These are phyloP conservation scores for Bovichtus variegatus DNA, from an alignment of 2,797 vertebrate genomes.

Conservation along the genomic window DNA sequence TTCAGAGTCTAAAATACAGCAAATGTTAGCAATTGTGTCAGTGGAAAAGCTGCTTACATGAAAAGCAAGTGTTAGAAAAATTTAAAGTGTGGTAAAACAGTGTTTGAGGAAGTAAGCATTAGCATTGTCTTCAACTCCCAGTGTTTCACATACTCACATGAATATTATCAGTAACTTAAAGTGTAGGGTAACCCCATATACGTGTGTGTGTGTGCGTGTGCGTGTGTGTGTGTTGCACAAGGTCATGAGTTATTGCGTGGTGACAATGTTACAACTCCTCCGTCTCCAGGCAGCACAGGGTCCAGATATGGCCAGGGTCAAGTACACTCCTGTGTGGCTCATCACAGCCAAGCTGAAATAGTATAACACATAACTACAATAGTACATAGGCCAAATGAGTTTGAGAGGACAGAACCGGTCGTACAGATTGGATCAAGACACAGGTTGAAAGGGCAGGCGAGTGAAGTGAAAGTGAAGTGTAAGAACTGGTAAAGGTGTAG, in stretches of 20 bases:
- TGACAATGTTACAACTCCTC: slow-evolving; percentile 70
- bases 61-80: slow-evolving; percentile 42
- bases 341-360: slow-evolving; percentile 58
- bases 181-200: slow-evolving; percentile 58
- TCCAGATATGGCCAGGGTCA: slow-evolving; percentile 67
- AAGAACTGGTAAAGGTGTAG: not conserved
- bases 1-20: slow-evolving; percentile 1
- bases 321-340: slow-evolving; percentile 55
- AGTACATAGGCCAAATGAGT: slow-evolving; percentile 46
- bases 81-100: slow-evolving; percentile 29
- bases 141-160: too few relatives aligned
- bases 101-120: slow-evolving; percentile 42
- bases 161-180: too few relatives aligned
- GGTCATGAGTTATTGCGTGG: slow-evolving; percentile 67
- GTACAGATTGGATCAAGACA: slow-evolving; percentile 15
- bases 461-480: not conserved
- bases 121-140: slow-evolving; percentile 40
- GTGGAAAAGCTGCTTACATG: slow-evolving; percentile 38
- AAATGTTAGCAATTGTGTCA: slow-evolving; percentile 11
- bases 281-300: slow-evolving; percentile 19
- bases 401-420: slow-evolving; percentile 36
- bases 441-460: slow-evolving; percentile 12
- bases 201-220: too few relatives aligned
- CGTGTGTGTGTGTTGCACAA: too few relatives aligned
- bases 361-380: too few relatives aligned